Conservation (phyloP, 2,888 invertebrate species). For the Kryphioiulus occultus region DNA sequence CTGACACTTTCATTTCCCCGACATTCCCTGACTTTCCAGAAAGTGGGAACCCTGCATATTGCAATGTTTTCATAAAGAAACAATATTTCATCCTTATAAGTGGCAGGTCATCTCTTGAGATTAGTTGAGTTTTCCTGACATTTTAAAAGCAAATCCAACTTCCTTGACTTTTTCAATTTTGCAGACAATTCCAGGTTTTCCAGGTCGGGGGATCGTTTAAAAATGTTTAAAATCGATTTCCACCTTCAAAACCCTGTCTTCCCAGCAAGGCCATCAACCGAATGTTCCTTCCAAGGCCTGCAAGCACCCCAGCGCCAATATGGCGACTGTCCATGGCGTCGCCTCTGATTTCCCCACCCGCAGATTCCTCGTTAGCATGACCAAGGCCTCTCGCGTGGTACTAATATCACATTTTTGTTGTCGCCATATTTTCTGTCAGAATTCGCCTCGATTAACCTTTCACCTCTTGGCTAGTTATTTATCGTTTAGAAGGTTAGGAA, state of each 20-base stretch:
- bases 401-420: not conserved
- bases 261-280: not conserved
- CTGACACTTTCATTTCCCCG: too few relatives aligned
- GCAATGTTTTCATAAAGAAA: too few relatives aligned
- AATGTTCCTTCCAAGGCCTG: not conserved
- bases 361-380: not conserved
- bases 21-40: too few relatives aligned
- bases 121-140: too few relatives aligned
- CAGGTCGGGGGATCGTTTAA: too few relatives aligned
- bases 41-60: too few relatives aligned
- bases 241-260: not conserved
- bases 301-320: not conserved
- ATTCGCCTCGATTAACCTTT: not conserved
- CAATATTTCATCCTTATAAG: too few relatives aligned
- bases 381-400: not conserved
- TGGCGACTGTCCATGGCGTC: not conserved
- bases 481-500: slow-evolving; percentile 12
- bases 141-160: too few relatives aligned
- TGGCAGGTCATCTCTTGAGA: too few relatives aligned
- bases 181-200: too few relatives aligned
- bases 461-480: not conserved
- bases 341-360: not conserved
- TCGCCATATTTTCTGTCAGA: slow-evolving; percentile 7
- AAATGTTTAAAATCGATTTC: not conserved
- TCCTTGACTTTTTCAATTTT: too few relatives aligned